phyloP scores from a whole-genome alignment of 2,797 vertebrate species.

The Scolopax bukidnonensis region DNA sequence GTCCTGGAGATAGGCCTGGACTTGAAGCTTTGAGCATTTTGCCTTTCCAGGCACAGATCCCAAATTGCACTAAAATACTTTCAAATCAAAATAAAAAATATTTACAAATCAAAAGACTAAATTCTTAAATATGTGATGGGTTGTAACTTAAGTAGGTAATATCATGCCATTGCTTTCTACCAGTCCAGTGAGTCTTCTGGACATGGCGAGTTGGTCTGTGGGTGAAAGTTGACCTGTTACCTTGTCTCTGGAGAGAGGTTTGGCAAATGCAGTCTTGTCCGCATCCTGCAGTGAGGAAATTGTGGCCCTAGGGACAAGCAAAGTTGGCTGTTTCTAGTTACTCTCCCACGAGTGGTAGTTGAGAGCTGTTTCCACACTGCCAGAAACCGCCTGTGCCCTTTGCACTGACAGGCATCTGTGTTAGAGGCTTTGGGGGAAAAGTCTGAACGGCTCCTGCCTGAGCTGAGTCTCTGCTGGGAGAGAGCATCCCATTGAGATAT shows the following conservation, averaged over 20 bases:
- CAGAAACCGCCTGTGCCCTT: background rate
- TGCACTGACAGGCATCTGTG: background rate
- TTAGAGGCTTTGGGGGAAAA: background rate
- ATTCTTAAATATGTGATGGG: background rate
- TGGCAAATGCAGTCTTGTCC: background rate
- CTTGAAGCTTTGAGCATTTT: background rate
- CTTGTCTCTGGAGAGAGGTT: background rate
- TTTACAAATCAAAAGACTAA: background rate
- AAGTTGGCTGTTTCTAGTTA: background rate
- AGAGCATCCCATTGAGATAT: background rate
- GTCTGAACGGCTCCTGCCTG: background rate
- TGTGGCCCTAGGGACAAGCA: constrained; percentile 5
- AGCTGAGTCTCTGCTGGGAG: background rate
- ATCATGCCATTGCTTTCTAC: background rate
- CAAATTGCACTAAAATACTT: background rate
- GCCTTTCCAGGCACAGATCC: background rate
- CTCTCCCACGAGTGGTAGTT: constrained; percentile 16
- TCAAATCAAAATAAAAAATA: background rate
- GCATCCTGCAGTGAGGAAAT: constrained; percentile 25
- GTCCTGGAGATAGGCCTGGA: background rate
- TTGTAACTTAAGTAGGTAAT: background rate
- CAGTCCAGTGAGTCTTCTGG: background rate
- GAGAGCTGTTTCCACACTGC: constrained; percentile 28
- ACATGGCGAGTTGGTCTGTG: rapidly evolving
- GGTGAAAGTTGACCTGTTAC: constrained; percentile 10